Evolutionary conservation across 2,113 vertebrate species (phyloP).

Genomic region (Amia ocellicauda): DNA sequence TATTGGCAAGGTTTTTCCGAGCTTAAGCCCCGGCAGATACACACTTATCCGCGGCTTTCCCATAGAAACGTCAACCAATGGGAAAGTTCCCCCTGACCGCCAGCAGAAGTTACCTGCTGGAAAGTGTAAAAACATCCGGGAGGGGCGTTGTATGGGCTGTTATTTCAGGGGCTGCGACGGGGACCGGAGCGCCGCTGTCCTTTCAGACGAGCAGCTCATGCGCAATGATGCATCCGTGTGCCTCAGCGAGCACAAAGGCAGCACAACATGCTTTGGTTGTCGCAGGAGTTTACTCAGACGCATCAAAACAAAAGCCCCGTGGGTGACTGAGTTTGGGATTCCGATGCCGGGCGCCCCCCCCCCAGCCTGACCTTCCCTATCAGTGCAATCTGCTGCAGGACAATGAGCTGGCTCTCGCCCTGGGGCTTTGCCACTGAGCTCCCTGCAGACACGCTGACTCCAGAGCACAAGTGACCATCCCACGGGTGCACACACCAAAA

Average conservation of each 20-base stretch:
- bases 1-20: slow-evolving; percentile 5
- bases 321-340: too few relatives aligned
- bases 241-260: slow-evolving; percentile 44
- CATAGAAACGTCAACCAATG: too few relatives aligned
- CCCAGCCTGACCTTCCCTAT: slow-evolving; percentile 39
- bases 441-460: slow-evolving; percentile 29
- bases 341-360: too few relatives aligned
- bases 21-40: too few relatives aligned
- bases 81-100: too few relatives aligned
- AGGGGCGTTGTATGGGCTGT: too few relatives aligned
- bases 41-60: too few relatives aligned
- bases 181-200: slow-evolving; percentile 18
- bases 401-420: slow-evolving; percentile 58
- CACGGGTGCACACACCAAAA: too few relatives aligned
- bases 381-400: slow-evolving; percentile 57
- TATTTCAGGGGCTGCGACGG: slow-evolving; percentile 31
- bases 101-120: too few relatives aligned
- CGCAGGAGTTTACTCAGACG: slow-evolving; percentile 47
- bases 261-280: slow-evolving; percentile 36
- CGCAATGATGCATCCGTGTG: slow-evolving; percentile 47
- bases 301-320: slow-evolving; percentile 48
- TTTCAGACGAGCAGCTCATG: slow-evolving; percentile 55
- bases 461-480: too few relatives aligned
- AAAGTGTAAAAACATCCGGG: slow-evolving; percentile 62
- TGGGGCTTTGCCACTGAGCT: slow-evolving; percentile 27